Base-by-base conservation (phyloP, 2,888 invertebrate species). In the Calliscelio sp. region DNA sequence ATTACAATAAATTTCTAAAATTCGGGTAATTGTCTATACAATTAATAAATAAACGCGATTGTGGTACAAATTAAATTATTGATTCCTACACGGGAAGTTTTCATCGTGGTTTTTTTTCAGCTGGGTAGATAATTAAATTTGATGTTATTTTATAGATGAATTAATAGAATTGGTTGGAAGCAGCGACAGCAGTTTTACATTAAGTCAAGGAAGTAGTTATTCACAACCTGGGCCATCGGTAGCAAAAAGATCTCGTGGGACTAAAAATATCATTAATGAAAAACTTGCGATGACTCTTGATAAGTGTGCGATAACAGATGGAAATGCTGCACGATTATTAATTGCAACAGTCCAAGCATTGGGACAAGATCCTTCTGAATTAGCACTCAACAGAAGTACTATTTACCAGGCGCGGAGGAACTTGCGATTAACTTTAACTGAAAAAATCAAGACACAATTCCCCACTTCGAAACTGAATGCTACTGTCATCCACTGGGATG, bases 281-380 rank as follows among this genome's bases (percentile, higher is more conserved):
- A 87, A 85, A 84, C 59, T 87, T 38, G 83, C 80, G 28, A 82
- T 85, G n/a, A 83, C 84, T 44, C 59, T 88, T 14, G 85, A 88
- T 65, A 86, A 85, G 75, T 87, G 80, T 55, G 81, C 75, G 68
- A 61, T 85, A 49, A 77, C 73, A 46, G 80, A 86, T 66, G 49
- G 84, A 53, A 84, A 87, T 73, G 73, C 83, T 5, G 73, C 73
- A 35, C 81, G 84, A 44, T 57, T 85, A 63, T 78, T 86, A 55
- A 68, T 68, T 73, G 80, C 85, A 14, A 57, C 84, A 35, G 84
- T 53, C 32, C 81, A 85, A 55, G 83, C 49, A 55, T 86, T 41
- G 73, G 78, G 73, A 49, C 55, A 59, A 10, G 85, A 87, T 71
- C 44, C 71, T 6, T 55, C 25, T 28, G 25, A 63, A 22, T 49